Evolutionary conservation across 2,113 vertebrate genomes (phyloP).

Genomic region (Steatornis caripensis): DNA sequence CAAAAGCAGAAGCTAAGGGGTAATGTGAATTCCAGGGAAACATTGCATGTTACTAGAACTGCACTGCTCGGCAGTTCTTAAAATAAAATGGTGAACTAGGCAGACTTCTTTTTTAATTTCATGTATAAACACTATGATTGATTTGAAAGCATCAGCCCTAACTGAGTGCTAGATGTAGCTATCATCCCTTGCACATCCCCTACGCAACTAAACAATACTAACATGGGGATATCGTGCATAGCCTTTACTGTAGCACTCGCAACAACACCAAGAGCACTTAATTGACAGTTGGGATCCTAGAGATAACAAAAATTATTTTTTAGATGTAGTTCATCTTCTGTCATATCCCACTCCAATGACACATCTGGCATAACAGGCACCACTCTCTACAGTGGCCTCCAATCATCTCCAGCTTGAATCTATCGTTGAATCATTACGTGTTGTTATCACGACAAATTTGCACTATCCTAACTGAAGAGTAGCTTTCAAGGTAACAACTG

Average conservation of each 20-base stretch:
- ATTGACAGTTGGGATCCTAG: background rate
- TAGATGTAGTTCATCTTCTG: background rate
- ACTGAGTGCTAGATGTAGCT: background rate
- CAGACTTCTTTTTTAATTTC: background rate
- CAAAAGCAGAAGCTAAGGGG: background rate
- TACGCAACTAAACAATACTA: background rate
- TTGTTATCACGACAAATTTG: too few species aligned
- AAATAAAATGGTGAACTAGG: background rate
- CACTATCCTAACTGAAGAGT: background rate
- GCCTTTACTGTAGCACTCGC: background rate
- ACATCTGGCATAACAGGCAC: background rate
- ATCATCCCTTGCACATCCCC: background rate
- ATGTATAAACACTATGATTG: background rate
- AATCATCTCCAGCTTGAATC: background rate
- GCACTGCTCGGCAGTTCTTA: background rate
- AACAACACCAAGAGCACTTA: background rate
- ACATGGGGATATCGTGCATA: background rate
- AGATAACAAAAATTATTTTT: background rate
- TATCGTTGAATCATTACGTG: too few species aligned
- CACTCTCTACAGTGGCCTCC: background rate
- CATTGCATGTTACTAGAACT: background rate
- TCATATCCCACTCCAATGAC: background rate
- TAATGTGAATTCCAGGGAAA: background rate
- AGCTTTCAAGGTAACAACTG: background rate
- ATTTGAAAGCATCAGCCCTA: background rate